Conservation (phyloP, 2,113 vertebrate species). For the Actinemys pallida region DNA sequence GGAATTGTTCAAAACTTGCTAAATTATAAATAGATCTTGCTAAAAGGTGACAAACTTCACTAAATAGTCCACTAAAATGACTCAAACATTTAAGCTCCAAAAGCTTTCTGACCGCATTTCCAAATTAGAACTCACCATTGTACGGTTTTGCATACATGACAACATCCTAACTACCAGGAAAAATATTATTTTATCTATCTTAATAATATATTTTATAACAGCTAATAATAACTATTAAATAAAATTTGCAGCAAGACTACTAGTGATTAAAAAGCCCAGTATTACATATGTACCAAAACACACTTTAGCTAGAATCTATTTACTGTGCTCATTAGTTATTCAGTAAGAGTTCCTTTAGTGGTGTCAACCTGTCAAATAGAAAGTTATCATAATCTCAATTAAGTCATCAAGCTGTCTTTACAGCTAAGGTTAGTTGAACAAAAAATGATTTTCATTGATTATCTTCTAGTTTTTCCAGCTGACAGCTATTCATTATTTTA, state of each 20-base stretch:
- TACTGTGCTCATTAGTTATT: not conserved
- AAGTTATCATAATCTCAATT: constrained; percentile 28
- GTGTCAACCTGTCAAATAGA: constrained; percentile 10
- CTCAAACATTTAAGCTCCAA: not conserved
- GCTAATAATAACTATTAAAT: not conserved
- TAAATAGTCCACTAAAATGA: not conserved
- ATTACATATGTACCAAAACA: not conserved
- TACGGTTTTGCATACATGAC: not conserved
- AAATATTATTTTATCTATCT: not conserved
- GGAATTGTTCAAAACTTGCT: not conserved
- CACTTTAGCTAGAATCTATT: not conserved
- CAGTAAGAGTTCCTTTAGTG: not conserved
- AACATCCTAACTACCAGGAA: not conserved
- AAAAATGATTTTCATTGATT: not conserved
- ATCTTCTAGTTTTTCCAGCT: not conserved
- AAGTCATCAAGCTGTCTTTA: constrained; percentile 29
- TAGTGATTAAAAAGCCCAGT: not conserved
- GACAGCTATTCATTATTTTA: not conserved
- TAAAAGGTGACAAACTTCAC: not conserved
- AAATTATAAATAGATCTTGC: not conserved
- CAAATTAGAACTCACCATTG: not conserved
- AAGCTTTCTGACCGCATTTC: not conserved
- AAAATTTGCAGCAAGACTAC: not conserved
- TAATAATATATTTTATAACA: not conserved
- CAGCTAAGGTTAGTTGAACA: not conserved